phyloP scores from a whole-genome alignment of 2,888 invertebrate genomes.

The Chalcosyrphus nemorum region DNA sequence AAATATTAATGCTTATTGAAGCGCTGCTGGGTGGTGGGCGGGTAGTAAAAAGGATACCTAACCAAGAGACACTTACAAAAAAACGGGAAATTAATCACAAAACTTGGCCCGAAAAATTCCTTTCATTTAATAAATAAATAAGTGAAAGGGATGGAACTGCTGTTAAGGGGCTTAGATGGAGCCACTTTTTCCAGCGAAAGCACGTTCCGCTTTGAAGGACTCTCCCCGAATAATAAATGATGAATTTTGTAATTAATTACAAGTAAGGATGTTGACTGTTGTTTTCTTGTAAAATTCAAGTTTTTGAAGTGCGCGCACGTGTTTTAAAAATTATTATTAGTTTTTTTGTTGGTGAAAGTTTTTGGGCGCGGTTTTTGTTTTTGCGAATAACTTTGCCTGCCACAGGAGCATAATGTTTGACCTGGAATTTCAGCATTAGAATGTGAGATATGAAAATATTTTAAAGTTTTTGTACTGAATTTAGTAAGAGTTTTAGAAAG shows the following conservation, averaged over 20 bases:
- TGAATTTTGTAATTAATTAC: conserved; percentile 19
- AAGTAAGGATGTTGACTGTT: background rate
- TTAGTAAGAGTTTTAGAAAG: no score
- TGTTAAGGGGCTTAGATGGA: background rate
- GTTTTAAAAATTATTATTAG: background rate
- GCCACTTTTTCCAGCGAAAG: background rate
- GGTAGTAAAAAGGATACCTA: background rate
- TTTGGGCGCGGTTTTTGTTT: no score
- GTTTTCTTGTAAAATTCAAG: background rate
- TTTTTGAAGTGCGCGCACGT: background rate
- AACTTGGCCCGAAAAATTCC: background rate
- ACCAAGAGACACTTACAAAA: background rate
- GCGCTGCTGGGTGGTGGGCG: background rate
- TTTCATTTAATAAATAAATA: conserved; percentile 31
- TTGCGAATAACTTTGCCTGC: no score
- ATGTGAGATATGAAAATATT: no score
- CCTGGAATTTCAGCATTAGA: no score
- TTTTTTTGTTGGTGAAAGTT: no score
- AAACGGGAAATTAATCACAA: conserved; percentile 1
- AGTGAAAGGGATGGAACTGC: background rate
- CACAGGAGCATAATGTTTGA: no score
- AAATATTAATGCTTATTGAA: conserved; percentile 44
- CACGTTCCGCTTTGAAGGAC: background rate
- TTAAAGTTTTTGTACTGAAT: no score
- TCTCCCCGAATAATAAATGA: conserved; percentile 2